phyloP scores from a whole-genome alignment of 2,797 vertebrate genomes.

The Selene dorsalis region DNA sequence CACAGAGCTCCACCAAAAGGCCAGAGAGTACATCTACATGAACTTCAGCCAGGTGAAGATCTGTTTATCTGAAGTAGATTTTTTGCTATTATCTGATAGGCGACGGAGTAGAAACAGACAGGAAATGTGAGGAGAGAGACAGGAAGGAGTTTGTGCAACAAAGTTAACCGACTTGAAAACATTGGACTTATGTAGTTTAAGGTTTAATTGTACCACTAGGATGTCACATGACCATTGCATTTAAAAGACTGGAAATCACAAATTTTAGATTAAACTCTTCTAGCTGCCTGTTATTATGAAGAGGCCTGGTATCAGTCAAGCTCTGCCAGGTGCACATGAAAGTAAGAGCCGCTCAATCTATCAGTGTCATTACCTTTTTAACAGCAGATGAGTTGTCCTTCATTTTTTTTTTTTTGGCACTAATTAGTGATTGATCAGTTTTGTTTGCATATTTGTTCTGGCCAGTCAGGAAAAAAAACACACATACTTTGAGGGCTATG shows the following conservation, averaged over 20 bases:
- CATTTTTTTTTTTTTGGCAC: background rate
- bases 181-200: background rate
- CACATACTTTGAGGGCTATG: background rate
- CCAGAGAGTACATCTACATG: slow-evolving; percentile 96
- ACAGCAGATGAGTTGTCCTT: background rate
- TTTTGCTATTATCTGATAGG: background rate
- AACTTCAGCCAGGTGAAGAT: slow-evolving; percentile 92
- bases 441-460: background rate
- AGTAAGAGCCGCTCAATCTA: background rate
- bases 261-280: background rate
- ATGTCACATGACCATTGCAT: background rate
- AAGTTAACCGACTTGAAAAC: background rate
- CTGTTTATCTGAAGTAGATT: background rate
- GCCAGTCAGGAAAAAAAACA: background rate
- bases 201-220: background rate
- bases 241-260: background rate
- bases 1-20: slow-evolving; percentile 91
- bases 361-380: background rate
- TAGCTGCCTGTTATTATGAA: background rate
- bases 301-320: background rate
- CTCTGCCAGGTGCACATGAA: background rate
- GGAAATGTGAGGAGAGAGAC: background rate
- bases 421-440: background rate
- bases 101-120: background rate
- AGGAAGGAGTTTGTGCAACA: background rate